Evolutionary conservation across 2,113 vertebrate species (phyloP).

Genomic region (Petrocephalus zakoni): DNA sequence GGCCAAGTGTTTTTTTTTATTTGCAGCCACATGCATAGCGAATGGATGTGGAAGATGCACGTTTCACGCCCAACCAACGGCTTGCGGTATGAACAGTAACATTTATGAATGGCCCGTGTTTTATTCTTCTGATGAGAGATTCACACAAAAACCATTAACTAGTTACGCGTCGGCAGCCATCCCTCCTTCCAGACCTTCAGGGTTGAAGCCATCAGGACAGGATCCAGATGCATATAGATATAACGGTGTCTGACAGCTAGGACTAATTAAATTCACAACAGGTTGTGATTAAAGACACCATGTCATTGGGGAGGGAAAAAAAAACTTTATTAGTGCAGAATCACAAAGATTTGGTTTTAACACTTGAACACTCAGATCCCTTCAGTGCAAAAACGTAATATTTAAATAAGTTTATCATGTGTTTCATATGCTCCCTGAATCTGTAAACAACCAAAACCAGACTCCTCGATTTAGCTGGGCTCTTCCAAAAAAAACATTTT

Average conservation of each 20-base stretch:
- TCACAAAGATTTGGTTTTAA: constrained; percentile 39
- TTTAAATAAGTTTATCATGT: neutral
- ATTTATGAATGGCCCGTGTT: too few species aligned
- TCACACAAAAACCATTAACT: neutral
- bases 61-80: neutral
- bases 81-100: too few species aligned
- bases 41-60: neutral
- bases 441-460: constrained; percentile 20
- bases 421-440: constrained; percentile 13
- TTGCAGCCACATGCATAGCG: neutral
- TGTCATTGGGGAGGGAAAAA: constrained; percentile 28
- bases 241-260: neutral
- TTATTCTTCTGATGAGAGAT: neutral
- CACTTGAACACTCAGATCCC: constrained; percentile 38
- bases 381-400: constrained; percentile 48
- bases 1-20: too few species aligned
- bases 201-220: neutral
- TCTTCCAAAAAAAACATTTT: neutral
- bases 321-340: constrained; percentile 50
- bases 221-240: neutral
- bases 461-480: neutral
- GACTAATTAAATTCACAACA: neutral
- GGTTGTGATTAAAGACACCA: constrained; percentile 21
- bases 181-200: neutral
- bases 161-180: neutral